Evolutionary conservation across 2,888 invertebrate species (phyloP).

Genomic region (Tetrapedia diversipes): DNA sequence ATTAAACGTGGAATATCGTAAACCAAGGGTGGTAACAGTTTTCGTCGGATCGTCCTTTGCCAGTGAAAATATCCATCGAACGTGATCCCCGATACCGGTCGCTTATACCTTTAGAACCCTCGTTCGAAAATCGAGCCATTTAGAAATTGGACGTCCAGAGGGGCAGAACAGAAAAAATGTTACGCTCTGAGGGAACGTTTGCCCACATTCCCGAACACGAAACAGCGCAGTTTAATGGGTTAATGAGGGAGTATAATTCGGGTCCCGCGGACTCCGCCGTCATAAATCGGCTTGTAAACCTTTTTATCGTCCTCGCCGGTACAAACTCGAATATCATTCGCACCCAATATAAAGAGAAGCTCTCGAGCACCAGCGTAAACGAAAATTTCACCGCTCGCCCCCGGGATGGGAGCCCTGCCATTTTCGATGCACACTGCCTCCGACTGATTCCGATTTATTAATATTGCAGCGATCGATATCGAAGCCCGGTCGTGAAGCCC

Average conservation of each 20-base stretch:
- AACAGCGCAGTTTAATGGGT: slow-evolving; percentile 23
- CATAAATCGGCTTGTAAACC: slow-evolving; percentile 48
- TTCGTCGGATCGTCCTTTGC: neutral
- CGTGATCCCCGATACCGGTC: neutral
- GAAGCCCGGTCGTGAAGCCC: slow-evolving; percentile 42
- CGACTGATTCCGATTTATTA: slow-evolving; percentile 62
- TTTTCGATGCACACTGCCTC: neutral
- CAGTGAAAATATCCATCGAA: neutral
- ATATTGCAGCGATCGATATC: slow-evolving; percentile 69
- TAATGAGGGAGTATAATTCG: slow-evolving; percentile 52
- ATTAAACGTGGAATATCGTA: neutral
- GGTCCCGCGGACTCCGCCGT: slow-evolving; percentile 17
- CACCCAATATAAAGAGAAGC: slow-evolving; percentile 44
- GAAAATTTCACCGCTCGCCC: slow-evolving; percentile 4
- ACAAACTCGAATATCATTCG: slow-evolving; percentile 59
- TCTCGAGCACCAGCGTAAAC: neutral
- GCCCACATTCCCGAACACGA: neutral
- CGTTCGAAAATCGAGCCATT: neutral
- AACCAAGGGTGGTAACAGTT: neutral
- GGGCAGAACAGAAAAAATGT: neutral
- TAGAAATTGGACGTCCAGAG: too few species aligned
- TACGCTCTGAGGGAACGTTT: neutral
- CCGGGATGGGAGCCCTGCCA: too few species aligned
- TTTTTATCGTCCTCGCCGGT: slow-evolving; percentile 48
- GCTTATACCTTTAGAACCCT: neutral